Evolutionary conservation across 1,140 invertebrate species (phyloP), one percentile per base, ranked within the genome.

Genomic region (Zaprionus kolodkinae): DNA sequence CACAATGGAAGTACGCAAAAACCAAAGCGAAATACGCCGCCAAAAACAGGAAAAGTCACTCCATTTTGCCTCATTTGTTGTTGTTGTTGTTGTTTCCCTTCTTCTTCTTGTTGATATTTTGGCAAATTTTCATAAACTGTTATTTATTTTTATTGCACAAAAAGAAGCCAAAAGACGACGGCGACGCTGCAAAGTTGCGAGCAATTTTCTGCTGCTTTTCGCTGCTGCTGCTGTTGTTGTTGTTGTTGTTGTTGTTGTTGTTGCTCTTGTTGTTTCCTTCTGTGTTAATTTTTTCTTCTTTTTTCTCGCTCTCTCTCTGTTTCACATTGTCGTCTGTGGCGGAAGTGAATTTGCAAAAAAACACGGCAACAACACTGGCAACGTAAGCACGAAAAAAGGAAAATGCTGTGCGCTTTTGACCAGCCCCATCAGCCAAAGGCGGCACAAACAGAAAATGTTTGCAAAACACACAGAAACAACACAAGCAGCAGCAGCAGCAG

Each of bases 41-140:
- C 62, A 72, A 65, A 83, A 82, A 91, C 83, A 88, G 87, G 81
- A 91, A 91, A 91, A 91, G 77, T 91, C 83, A 81, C 78, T 83
- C 69, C 70, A 74, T 30, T 55, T 60, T 45, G 15, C 38, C 33
- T 35, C 27, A 30, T 30, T 30, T 40, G 11, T 7, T 45, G 25
- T 17, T 52, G 48, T 35, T 60, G 68, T 40, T 72, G 62, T 35
- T 72, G 38, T 52, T 73, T 36, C 57, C 55, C 25, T 64, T 60
- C 25, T 64, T 74, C 60, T 66, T 48, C 40, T 80, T 65, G 76
- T 70, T 85, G 69, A 77, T 85, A 73, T 86, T 87, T 91, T 91
- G 87, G 87, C 87, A 91, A 91, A 91, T 91, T 91, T 91, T 89
- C 81, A 91, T 89, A 88, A 83, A 91, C 84, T 89, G 85, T 85